Conservation (phyloP, 1,140 invertebrate species). For the Asbolus verrucosus region DNA sequence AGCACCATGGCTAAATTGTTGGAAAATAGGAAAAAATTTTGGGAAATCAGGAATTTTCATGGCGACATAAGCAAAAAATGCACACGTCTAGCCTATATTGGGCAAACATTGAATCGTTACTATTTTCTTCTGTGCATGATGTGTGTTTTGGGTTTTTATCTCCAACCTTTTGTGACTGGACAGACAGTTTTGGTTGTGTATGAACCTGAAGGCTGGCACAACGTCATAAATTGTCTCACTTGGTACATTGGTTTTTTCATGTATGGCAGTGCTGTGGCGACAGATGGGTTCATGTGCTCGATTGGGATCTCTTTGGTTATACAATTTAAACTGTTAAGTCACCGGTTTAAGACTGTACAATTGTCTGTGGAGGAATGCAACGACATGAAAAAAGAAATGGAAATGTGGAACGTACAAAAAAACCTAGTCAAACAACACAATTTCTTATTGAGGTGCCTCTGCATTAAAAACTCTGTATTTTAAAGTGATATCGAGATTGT, state of each 20-base stretch:
- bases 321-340: background rate
- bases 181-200: background rate
- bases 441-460: constrained; percentile 1
- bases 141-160: background rate
- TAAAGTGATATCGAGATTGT: background rate
- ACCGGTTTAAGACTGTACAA: background rate
- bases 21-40: constrained; percentile 15
- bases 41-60: background rate
- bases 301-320: background rate
- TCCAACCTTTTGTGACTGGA: constrained; percentile 1
- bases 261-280: background rate
- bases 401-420: background rate
- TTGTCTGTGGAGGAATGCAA: background rate
- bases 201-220: constrained; percentile 6
- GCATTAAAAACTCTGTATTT: background rate
- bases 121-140: background rate
- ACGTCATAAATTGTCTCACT: background rate
- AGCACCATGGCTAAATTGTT: background rate
- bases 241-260: background rate
- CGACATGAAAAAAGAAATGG: background rate
- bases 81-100: background rate
- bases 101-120: background rate
- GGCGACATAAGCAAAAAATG: background rate
- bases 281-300: background rate
- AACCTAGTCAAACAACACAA: constrained; percentile 10